Base-by-base conservation (phyloP, 2,888 invertebrate genomes). In the Erebia epiphron region DNA sequence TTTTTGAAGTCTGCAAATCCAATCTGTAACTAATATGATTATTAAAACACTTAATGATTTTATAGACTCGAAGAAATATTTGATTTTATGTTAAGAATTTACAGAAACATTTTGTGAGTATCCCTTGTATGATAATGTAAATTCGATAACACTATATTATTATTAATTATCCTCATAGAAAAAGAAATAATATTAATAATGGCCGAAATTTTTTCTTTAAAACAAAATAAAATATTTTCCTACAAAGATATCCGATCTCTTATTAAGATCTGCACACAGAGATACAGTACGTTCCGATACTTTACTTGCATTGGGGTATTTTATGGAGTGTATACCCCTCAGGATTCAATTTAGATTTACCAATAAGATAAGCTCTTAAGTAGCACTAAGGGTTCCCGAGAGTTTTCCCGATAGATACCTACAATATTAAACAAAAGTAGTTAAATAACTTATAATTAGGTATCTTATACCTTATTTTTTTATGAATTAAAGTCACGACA, bases 271-370 rank as follows among this genome's bases (percentile, higher is more conserved):
- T 73, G 68, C 67, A 63, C 56, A 56, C 69, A 64, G 70, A 79
- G 78, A 80, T 79, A 78, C 72, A 74, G 75, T 76, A 75, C 68
- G 75, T 72, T 73, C 71, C 75, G 77, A 78, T 79, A 77, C 77
- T 77, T 78, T 77, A 75, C 79, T 79, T 75, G 77, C 78, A 79
- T 75, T 76, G 77, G 77, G 73, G 76, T 78, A 77, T 84, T 91
- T 91, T 90, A 92, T 89, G 83, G 84, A 85, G 83, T 84, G 83
- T 81, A 79, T 83, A 85, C 84, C 87, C 88, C 84, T 80, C 85
- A 83, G 83, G 86, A 91, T 92, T 91, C 90, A 92, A 92, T 92
- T 92, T 91, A 91, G 92, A 92, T 92, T 80, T 79, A 83, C 82
- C 83, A 83, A 82, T 82, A 79, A 83, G 91, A 91, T 92, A 90